Conservation (phyloP, 2,888 invertebrate species). For the Orthosia cruda region DNA sequence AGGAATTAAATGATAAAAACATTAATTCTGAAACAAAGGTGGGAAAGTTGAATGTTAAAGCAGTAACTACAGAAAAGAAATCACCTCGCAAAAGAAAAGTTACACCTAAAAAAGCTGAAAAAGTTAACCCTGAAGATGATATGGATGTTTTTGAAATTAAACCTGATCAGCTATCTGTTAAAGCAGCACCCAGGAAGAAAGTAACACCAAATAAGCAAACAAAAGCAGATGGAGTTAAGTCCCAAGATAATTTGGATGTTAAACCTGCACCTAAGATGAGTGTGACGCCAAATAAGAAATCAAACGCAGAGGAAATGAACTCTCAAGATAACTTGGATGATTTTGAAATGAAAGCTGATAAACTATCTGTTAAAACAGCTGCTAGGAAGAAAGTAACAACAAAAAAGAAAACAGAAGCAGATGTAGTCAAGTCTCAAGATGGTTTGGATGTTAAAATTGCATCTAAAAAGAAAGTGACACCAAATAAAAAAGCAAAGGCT, state of each 20-base stretch:
- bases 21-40: slow-evolving; percentile 36
- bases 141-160: slow-evolving; percentile 62
- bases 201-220: slow-evolving; percentile 52
- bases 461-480: slow-evolving; percentile 48
- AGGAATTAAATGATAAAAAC: slow-evolving; percentile 62
- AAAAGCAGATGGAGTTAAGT: slow-evolving; percentile 17
- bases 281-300: slow-evolving; percentile 32
- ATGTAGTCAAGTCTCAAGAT: slow-evolving; percentile 14
- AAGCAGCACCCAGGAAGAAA: slow-evolving; percentile 47
- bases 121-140: slow-evolving; percentile 40
- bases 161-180: slow-evolving; percentile 35
- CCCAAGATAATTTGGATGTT: slow-evolving; percentile 50
- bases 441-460: slow-evolving; percentile 49
- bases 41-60: slow-evolving; percentile 38
- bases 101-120: slow-evolving; percentile 52
- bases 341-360: slow-evolving; percentile 51
- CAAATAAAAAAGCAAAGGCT: slow-evolving; percentile 49
- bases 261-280: slow-evolving; percentile 47
- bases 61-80: slow-evolving; percentile 35
- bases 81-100: slow-evolving; percentile 63
- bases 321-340: slow-evolving; percentile 52
- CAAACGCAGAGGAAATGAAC: slow-evolving; percentile 12
- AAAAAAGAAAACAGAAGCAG: slow-evolving; percentile 12
- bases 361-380: slow-evolving; percentile 36
- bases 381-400: slow-evolving; percentile 48